Percentiles rank a stretch among this genome's conserved stretches.
Conservation (phyloP, 2,888 invertebrate genomes). For the Osmoderma eremita region DNA sequence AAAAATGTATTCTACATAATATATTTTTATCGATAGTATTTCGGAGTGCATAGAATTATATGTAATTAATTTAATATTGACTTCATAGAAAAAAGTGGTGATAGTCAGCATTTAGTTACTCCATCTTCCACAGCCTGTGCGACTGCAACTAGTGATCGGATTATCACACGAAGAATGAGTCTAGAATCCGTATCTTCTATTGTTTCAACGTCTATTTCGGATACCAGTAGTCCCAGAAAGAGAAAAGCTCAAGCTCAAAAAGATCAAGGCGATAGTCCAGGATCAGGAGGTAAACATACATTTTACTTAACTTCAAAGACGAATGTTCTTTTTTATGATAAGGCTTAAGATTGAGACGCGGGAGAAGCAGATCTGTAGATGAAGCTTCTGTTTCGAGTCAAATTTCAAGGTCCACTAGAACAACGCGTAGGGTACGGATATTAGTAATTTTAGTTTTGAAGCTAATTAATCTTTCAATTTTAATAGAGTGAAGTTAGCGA, state of each 20-base stretch:
- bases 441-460: background rate
- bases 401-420: slow-evolving; percentile 17
- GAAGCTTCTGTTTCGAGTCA: slow-evolving; percentile 21
- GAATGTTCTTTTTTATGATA: background rate
- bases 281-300: background rate
- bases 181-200: slow-evolving; percentile 22
- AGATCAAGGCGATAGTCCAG: background rate
- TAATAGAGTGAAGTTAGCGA: slow-evolving; percentile 19
- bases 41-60: too few species aligned
- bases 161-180: slow-evolving; percentile 19
- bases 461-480: background rate
- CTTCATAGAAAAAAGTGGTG: background rate
- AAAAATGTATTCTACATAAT: too few species aligned
- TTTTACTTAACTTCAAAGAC: background rate
- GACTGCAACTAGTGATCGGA: background rate
- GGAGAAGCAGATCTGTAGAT: slow-evolving; percentile 10
- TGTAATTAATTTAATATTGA: too few species aligned
- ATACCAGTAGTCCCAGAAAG: slow-evolving; percentile 2
- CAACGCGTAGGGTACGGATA: slow-evolving; percentile 22
- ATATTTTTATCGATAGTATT: too few species aligned
- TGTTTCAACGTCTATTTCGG: slow-evolving; percentile 11
- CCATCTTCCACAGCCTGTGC: background rate
- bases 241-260: background rate
- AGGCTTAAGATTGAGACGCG: slow-evolving; percentile 9
- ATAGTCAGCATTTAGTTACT: background rate